Conservation (phyloP, 2,888 invertebrate genomes). For the Nymphalis polychloros region DNA sequence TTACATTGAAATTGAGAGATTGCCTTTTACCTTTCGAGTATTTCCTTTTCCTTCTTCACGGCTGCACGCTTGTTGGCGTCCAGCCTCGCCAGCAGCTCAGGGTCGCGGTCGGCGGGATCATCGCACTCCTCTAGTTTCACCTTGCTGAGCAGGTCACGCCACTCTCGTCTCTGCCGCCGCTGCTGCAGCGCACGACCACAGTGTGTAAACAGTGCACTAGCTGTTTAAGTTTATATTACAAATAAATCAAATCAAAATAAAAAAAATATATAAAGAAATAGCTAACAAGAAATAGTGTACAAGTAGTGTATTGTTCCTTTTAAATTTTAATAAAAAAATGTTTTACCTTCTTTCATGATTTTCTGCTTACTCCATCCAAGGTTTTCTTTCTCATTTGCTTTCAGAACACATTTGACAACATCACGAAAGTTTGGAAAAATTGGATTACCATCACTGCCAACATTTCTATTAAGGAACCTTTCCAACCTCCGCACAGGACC, state of each 20-base stretch:
- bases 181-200: slow-evolving; percentile 63
- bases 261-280: too few species aligned
- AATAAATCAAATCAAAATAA: not conserved
- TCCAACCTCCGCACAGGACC: slow-evolving; percentile 62
- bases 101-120: slow-evolving; percentile 83
- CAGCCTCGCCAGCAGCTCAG: slow-evolving; percentile 74
- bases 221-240: slow-evolving; percentile 42
- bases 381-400: slow-evolving; percentile 48
- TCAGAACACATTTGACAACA: slow-evolving; percentile 57
- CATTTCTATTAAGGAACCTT: slow-evolving; percentile 54
- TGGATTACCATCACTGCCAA: slow-evolving; percentile 52
- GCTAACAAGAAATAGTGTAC: too few species aligned
- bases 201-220: slow-evolving; percentile 55
- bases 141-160: slow-evolving; percentile 62
- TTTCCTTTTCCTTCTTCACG: slow-evolving; percentile 50
- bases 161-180: slow-evolving; percentile 61
- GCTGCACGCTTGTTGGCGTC: slow-evolving; percentile 69
- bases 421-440: slow-evolving; percentile 78
- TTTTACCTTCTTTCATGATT: slow-evolving; percentile 58
- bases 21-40: slow-evolving; percentile 52
- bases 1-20: too few species aligned
- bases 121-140: slow-evolving; percentile 46
- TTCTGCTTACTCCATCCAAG: slow-evolving; percentile 50
- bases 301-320: not conserved
- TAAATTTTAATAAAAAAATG: not conserved